Evolutionary conservation across 2,113 vertebrate species (phyloP), one percentile per base, ranked within the genome.

Genomic region (Brachyistius frenatus): DNA sequence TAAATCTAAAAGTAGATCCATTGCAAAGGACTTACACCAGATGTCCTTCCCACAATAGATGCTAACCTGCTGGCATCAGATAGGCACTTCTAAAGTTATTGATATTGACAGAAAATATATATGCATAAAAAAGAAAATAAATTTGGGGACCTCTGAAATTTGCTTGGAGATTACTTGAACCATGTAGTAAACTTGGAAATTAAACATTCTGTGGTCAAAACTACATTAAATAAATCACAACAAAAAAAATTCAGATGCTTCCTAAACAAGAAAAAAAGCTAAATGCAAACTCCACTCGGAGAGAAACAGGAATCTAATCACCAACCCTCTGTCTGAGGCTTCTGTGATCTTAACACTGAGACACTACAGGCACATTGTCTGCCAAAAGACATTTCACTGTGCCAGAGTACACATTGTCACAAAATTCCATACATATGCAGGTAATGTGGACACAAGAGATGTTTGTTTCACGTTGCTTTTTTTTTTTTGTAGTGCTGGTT

Each of bases 351-450:
- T 64, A 57, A 66, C 39, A 30, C 37, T 52, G 66, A 83, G 41
- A 73, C 74, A 83, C 53, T 36, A 66, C 60, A 64, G 60, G 52
- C 60, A 33, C 55, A 32, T 36, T 15, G 0, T 66, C 46, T 78
- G 76, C 81, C 73, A 77, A 61, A 65, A 66, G 30, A 62, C 71
- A 56, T 69, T 54, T 41, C 41, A 11, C 44, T 11, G 13, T 73
- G 83, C 80, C 83, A 88, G 61, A 71, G 58, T 65, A 80, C 79
- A 86, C 76, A 78, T n/a, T 52, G 66, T n/a, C 15, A 52, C 54
- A 32, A 55, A 77, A 66, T 39, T 46, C 70, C 70, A 47, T 49
- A 35, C 89, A 85, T 78, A 73, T 75, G 80, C 50, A 81, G 70
- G 47, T 69, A 62, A 63, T 46, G 65, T 52, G 31, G 67, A 71